A percentile compares a stretch with the other conserved stretches of the same genome.
phyloP scores from a whole-genome alignment of 2,797 vertebrate species.

The Borostomias antarcticus region DNA sequence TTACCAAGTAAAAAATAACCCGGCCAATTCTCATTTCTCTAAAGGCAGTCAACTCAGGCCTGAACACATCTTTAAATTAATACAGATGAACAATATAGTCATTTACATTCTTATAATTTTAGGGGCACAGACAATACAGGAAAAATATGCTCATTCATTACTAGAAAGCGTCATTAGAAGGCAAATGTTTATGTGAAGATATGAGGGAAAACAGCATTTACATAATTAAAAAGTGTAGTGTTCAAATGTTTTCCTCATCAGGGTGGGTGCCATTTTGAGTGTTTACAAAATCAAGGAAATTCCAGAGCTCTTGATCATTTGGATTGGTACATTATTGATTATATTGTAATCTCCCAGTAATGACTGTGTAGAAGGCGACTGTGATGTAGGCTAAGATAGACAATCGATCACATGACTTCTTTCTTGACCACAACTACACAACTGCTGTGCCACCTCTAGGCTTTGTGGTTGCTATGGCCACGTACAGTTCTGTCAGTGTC shows the following conservation, averaged over 20 bases:
- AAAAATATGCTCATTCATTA: not conserved
- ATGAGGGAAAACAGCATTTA: not conserved
- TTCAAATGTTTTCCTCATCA: not conserved
- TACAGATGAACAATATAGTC: constrained; percentile 40
- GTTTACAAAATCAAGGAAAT: not conserved
- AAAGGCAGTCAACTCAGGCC: constrained; percentile 42
- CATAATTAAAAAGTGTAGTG: not conserved
- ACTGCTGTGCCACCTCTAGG: too few species aligned
- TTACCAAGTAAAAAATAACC: constrained; percentile 35
- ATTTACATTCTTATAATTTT: constrained; percentile 35
- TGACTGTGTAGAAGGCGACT: too few species aligned
- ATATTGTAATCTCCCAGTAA: too few species aligned
- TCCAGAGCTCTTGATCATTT: not conserved
- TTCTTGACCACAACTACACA: too few species aligned
- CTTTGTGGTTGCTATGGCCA: too few species aligned
- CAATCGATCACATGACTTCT: too few species aligned
- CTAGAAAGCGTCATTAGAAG: not conserved
- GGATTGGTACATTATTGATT: not conserved
- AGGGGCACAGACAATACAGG: not conserved
- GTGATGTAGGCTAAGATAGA: too few species aligned
- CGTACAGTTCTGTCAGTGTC: too few species aligned
- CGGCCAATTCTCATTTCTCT: constrained; percentile 38
- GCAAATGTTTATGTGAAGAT: not conserved
- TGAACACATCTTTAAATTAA: constrained; percentile 47
- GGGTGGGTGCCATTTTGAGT: not conserved